Evolutionary conservation across 2,113 vertebrate genomes (phyloP), one percentile per base, ranked within the genome.

Genomic region (Onychorhynchus coronatus): DNA sequence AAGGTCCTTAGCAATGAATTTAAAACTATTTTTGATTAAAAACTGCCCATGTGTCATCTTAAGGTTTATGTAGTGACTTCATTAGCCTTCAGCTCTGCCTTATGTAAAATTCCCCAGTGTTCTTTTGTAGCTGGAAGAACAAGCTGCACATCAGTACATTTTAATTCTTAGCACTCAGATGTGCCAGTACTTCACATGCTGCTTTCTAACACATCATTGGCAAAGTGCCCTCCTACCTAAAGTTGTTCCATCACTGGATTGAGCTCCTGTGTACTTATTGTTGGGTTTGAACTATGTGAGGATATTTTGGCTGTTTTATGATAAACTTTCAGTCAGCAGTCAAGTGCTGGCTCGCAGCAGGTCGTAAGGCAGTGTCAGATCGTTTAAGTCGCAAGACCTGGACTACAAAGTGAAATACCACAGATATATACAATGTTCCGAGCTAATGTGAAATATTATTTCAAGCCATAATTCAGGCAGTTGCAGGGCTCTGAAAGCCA

Each of bases 341-440:
- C 95, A 96, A 98, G 94, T 97, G 56, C 82, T 94, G 88, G 75
- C 42, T 85, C 82, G 88, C 89, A 97, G 97, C 97, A 98, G 97
- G 98, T 98, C 33, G 31, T 96, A 97, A 91, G 95, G 94, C 82
- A 35, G 89, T 96, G 97, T 96, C 88, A 98, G 95, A 90, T 97
- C 94, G 75, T 94, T 96, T 95, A 78, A 81, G 95, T 98, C 88
- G 94, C 96, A 91, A 94, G 98, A 87, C 96, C 90, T 88, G 95
- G 85, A 93, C 95, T 93, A 95, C 94, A 81, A 97, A 97, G 98
- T 97, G 98, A 98, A 98, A 98, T 98, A 97, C 95, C 97, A 97
- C 98, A 89, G 97, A 93, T 73, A 37, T 87, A 88, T 97, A 96
- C 97, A 93, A 97, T 96, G 97, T 98, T 97, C 96, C 63, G 56